Percentiles rank a stretch among this genome's conserved stretches.
Conservation (phyloP, 2,113 vertebrate species). For the Megaptera novaeangliae region DNA sequence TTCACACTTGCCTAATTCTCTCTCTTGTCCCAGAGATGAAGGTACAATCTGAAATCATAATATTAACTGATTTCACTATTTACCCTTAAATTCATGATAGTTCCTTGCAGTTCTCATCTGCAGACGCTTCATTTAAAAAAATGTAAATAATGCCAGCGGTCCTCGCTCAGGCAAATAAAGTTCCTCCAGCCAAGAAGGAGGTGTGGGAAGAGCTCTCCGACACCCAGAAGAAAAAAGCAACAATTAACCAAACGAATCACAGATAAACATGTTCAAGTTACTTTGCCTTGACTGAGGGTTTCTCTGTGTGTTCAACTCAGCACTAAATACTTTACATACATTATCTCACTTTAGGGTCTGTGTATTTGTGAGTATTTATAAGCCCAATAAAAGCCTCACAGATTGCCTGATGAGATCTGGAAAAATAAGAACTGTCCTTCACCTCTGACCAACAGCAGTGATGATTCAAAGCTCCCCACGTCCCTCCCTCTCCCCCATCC, state of each 20-base stretch:
- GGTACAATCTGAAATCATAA: neutral
- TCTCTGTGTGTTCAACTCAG: neutral
- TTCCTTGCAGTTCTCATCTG: neutral
- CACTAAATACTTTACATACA: neutral
- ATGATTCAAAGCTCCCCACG: neutral
- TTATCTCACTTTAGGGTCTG: neutral
- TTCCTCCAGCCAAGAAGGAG: neutral
- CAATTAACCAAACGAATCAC: neutral
- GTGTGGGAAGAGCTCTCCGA: fast-evolving
- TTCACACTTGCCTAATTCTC: neutral
- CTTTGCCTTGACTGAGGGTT: neutral
- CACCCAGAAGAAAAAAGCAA: neutral
- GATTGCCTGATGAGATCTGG: neutral
- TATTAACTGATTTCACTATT: neutral
- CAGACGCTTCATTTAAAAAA: neutral
- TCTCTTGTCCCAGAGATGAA: neutral
- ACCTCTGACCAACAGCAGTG: neutral
- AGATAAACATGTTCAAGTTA: neutral
- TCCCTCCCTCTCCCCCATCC: fast-evolving
- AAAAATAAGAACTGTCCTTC: constrained; percentile 1
- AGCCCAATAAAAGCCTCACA: constrained; percentile 2
- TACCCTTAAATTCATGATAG: neutral
- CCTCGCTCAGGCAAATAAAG: too few relatives aligned
- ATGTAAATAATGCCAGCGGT: neutral
- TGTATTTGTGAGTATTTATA: constrained; percentile 25